Evolutionary conservation across 2,888 invertebrate species (phyloP).

Genomic region (Rhimphoctona megacephalus): DNA sequence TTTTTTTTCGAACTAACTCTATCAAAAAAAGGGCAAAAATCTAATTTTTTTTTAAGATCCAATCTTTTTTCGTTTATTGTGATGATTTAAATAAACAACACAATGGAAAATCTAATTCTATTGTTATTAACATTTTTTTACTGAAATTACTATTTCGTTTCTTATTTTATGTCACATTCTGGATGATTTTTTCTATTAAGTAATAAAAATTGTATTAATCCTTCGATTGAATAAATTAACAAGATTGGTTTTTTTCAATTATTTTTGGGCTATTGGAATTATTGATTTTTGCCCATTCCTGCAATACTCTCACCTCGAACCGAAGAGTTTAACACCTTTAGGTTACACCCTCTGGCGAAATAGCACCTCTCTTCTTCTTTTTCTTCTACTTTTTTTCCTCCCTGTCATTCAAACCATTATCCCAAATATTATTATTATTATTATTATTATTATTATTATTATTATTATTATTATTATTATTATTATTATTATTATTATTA

Average conservation of each 20-base stretch:
- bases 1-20: slow-evolving; percentile 20
- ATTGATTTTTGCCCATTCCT: slow-evolving; percentile 45
- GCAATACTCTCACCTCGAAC: slow-evolving; percentile 9
- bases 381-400: not conserved
- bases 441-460: not conserved
- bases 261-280: not conserved
- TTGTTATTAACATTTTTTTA: not conserved
- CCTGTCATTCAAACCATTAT: slow-evolving; percentile 31
- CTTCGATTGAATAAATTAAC: not conserved
- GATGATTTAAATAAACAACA: not conserved
- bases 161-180: not conserved
- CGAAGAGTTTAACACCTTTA: slow-evolving; percentile 49
- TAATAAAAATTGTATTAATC: too few species aligned
- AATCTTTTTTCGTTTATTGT: not conserved
- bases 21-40: slow-evolving; percentile 40
- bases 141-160: not conserved
- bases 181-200: not conserved
- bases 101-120: not conserved
- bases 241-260: not conserved
- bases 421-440: slow-evolving; percentile 49
- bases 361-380: slow-evolving; percentile 35
- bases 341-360: slow-evolving; percentile 47
- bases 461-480: slow-evolving; percentile 26
- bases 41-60: not conserved
- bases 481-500: not conserved